A percentile compares a stretch with the other conserved stretches of the same genome.
These are phyloP conservation scores for Condylostylus longicornis DNA, from an alignment of 1,140 invertebrate species.

Conservation along the genomic window DNA sequence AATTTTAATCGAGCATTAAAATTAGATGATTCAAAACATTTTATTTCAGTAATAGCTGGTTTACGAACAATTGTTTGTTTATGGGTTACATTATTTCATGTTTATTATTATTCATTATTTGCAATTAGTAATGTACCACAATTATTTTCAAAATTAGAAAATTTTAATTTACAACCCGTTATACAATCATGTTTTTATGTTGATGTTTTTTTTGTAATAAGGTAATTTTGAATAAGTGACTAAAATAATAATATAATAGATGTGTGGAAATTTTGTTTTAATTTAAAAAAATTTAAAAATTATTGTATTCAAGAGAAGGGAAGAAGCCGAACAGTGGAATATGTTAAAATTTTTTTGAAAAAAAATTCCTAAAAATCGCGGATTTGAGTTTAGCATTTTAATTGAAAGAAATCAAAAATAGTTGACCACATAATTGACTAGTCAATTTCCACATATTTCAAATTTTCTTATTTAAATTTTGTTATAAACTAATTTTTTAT, in stretches of 20 bases:
- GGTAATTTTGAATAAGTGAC: no score
- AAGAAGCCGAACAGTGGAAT: no score
- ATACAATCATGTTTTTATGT: conserved; percentile 12
- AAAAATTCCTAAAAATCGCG: no score
- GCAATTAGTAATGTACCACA: conserved; percentile 9
- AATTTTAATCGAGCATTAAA: conserved; percentile 6
- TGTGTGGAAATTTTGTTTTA: no score
- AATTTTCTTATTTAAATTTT: not conserved
- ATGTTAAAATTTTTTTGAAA: no score
- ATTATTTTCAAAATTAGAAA: conserved; percentile 10
- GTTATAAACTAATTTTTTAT: not conserved
- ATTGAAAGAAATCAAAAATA: no score
- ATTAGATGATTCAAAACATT: conserved; percentile 4
- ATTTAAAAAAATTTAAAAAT: not conserved
- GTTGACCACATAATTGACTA: no score
- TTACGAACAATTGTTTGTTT: conserved; percentile 10
- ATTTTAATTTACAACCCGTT: conserved; percentile 8
- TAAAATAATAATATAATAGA: not conserved
- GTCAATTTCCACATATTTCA: not conserved
- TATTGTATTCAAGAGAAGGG: no score
- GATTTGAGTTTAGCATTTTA: no score
- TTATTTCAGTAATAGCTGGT: conserved; percentile 9
- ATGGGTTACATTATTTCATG: conserved; percentile 12
- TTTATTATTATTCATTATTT: conserved; percentile 13
- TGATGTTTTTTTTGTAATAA: conserved; percentile 14